Percentiles rank a stretch among this genome's conserved stretches.
Conservation (phyloP, 1,140 invertebrate genomes). For the Leucophenga varia region DNA sequence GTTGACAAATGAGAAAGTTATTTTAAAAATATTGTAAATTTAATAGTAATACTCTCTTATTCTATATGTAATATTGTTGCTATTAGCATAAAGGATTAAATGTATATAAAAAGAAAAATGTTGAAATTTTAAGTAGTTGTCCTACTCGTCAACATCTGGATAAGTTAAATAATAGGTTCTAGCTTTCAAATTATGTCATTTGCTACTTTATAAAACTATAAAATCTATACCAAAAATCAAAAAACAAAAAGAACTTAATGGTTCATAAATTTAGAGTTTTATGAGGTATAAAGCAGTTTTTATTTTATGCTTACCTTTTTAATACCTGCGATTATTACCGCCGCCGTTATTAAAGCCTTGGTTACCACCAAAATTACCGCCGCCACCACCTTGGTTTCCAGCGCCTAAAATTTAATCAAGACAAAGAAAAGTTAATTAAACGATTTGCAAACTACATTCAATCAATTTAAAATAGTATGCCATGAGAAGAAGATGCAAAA, state of each 20-base stretch:
- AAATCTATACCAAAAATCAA: too few species aligned
- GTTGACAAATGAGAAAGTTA: slow-evolving; percentile 52
- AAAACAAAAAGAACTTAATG: too few species aligned
- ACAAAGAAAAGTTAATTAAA: slow-evolving; percentile 20
- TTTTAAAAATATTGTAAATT: slow-evolving; percentile 26
- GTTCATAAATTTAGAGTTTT: too few species aligned
- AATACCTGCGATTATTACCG: slow-evolving; percentile 58
- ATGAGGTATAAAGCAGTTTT: too few species aligned
- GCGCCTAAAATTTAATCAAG: slow-evolving; percentile 36
- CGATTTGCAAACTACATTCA: neutral
- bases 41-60: slow-evolving; percentile 10
- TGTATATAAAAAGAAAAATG: slow-evolving; percentile 8
- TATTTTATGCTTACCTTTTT: too few species aligned
- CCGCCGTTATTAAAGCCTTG: slow-evolving; percentile 58
- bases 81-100: too few species aligned
- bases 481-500: neutral
- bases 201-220: too few species aligned
- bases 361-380: slow-evolving; percentile 52
- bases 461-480: neutral
- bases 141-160: too few species aligned
- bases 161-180: too few species aligned
- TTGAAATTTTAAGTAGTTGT: slow-evolving; percentile 8
- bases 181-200: too few species aligned
- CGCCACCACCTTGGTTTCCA: slow-evolving; percentile 61
- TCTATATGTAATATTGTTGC: too few species aligned